Base-by-base conservation (phyloP, 2,797 vertebrate genomes). In the Coendou prehensilis region DNA sequence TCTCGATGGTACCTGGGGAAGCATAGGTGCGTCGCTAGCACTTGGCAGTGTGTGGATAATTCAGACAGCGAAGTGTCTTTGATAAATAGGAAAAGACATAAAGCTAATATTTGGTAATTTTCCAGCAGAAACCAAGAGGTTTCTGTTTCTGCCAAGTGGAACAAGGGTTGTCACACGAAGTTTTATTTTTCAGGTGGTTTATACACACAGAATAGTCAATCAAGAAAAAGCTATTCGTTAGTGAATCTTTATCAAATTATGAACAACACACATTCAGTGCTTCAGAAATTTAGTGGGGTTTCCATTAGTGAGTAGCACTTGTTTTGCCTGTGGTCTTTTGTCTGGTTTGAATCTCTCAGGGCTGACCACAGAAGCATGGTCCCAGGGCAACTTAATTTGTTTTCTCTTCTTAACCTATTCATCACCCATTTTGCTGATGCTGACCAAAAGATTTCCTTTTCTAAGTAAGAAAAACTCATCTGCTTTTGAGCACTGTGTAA, bases 121-220 rank as follows among this genome's bases (percentile, higher is more conserved):
- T 97, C 98, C 96, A 94, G 54, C 91, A 95, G 93, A 97, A 97
- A 96, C 95, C 82, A 93, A 96, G 57, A 81, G 33, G 85, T 84
- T 91, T 97, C 96, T 95, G 67, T 88, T 95, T 95, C 88, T 89
- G 92, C 97, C 96, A 93, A 85, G 52, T 93, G 95, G 96, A 94
- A 97, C 94, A 83, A 97, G 57, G 64, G 33, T 67, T 90, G 90
- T 95, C 85, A 84, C 5, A 22, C 73, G 86, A 56, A 73, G 79
- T 91, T 95, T 95, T 96, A 92, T 92, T 96, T 94, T 95, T 96
- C 92, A 94, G 69, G 63, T 78, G 81, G 87, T 84, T 93, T 73
- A 76, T 76, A 91, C 79, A 57, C 20, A 10, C 78, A 95, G 98
- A 97, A 97, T 97, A 87, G 97, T 97, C 82, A 97, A 52, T 96